Conservation (phyloP, 1,140 invertebrate species). For the Ylistrum balloti region DNA sequence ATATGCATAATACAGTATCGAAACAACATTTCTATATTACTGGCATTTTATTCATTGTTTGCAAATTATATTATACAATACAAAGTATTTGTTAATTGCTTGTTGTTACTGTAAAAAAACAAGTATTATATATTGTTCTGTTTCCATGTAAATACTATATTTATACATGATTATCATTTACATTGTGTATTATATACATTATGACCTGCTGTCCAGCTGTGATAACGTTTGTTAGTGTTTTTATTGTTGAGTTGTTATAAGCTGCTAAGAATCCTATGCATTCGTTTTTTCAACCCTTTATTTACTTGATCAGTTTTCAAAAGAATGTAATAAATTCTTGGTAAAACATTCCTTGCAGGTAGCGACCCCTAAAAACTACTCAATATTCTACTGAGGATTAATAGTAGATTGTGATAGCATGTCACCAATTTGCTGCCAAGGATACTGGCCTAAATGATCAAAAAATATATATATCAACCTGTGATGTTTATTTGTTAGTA, state of each 20-base stretch:
- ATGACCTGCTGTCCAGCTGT: slow-evolving; percentile 24
- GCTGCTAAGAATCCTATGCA: neutral
- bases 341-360: neutral
- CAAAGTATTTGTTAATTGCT: slow-evolving; percentile 40
- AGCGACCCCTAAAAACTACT: neutral
- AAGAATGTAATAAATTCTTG: neutral
- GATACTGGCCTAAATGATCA: neutral
- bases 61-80: slow-evolving; percentile 10
- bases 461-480: neutral
- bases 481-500: neutral
- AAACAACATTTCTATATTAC: slow-evolving; percentile 32
- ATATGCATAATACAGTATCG: neutral
- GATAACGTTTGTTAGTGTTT: slow-evolving; percentile 29
- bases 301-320: neutral
- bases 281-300: neutral
- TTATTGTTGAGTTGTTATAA: slow-evolving; percentile 14
- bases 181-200: neutral
- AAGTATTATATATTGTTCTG: slow-evolving; percentile 41
- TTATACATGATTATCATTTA: slow-evolving; percentile 7
- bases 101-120: slow-evolving; percentile 35
- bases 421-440: neutral
- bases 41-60: slow-evolving; percentile 29
- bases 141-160: neutral
- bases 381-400: neutral
- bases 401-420: neutral